phyloP scores from a whole-genome alignment of 2,888 invertebrate species.

The Stenoptilia bipunctidactyla region DNA sequence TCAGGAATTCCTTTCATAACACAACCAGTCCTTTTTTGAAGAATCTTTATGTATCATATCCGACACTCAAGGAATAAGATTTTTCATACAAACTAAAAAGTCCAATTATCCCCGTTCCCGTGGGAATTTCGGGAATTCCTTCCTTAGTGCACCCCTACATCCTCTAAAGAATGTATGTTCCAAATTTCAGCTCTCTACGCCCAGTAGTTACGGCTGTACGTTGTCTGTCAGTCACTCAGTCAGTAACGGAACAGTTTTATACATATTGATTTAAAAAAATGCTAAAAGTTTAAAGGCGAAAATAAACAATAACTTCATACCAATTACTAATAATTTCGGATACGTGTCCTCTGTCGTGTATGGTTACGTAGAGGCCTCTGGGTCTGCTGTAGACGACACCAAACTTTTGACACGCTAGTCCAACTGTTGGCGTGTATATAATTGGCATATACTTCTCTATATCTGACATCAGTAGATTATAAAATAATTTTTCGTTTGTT shows the following conservation, averaged over 20 bases:
- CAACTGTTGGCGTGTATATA: slow-evolving; percentile 96
- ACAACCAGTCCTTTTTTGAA: too few relatives aligned
- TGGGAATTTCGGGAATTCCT: too few relatives aligned
- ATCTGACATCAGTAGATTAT: slow-evolving; percentile 85
- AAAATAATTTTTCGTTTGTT: slow-evolving; percentile 93
- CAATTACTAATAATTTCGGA: slow-evolving; percentile 88
- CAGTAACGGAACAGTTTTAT: too few relatives aligned
- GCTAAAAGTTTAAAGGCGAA: not conserved
- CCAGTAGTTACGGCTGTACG: not conserved
- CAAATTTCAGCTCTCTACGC: too few relatives aligned
- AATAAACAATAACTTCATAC: slow-evolving; percentile 57
- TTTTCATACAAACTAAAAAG: too few relatives aligned
- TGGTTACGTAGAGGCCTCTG: slow-evolving; percentile 91
- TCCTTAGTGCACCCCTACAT: too few relatives aligned
- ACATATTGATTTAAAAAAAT: too few relatives aligned
- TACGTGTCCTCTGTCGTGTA: slow-evolving; percentile 89
- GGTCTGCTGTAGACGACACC: slow-evolving; percentile 90
- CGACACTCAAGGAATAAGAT: too few relatives aligned
- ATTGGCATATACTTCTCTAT: slow-evolving; percentile 93
- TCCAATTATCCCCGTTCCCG: too few relatives aligned
- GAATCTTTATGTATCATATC: too few relatives aligned
- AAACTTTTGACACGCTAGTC: slow-evolving; percentile 93
- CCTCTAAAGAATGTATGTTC: too few relatives aligned
- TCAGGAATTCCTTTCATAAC: too few relatives aligned
- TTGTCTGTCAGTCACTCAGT: not conserved